A percentile compares a stretch with the other conserved stretches of the same genome.
Conservation (phyloP, 2,888 invertebrate species). For the Anagyrus pseudococci region DNA sequence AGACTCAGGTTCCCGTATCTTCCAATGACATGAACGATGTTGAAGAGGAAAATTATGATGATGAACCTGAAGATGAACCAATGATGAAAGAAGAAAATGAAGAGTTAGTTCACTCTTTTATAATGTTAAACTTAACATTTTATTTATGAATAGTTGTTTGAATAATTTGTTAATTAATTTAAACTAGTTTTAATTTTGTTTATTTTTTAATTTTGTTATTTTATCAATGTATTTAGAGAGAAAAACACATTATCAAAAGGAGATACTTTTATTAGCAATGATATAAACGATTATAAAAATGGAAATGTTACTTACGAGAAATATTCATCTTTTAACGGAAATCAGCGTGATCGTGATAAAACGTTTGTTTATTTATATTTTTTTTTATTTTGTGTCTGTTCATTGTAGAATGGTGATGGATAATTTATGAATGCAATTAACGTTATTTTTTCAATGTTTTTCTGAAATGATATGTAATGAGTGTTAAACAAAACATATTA, state of each 20-base stretch:
- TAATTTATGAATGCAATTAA: constrained; percentile 11
- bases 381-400: constrained; percentile 19
- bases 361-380: constrained; percentile 36
- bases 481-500: too few species aligned
- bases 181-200: not conserved
- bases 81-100: constrained; percentile 41
- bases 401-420: constrained; percentile 9
- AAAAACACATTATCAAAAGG: constrained; percentile 17
- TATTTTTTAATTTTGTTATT: constrained; percentile 17
- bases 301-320: constrained; percentile 25
- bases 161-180: constrained; percentile 5
- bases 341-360: constrained; percentile 17
- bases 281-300: constrained; percentile 25
- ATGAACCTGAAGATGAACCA: constrained; percentile 52
- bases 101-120: constrained; percentile 31
- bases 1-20: constrained; percentile 50
- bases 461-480: too few species aligned
- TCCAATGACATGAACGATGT: constrained; percentile 58
- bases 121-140: not conserved
- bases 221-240: constrained; percentile 15
- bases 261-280: constrained; percentile 32
- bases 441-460: too few species aligned
- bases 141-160: not conserved
- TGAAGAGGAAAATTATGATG: constrained; percentile 57
- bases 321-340: constrained; percentile 19